Evolutionary conservation across 2,797 vertebrate species (phyloP), one percentile per base, ranked within the genome.

Genomic region (Chanos chanos): DNA sequence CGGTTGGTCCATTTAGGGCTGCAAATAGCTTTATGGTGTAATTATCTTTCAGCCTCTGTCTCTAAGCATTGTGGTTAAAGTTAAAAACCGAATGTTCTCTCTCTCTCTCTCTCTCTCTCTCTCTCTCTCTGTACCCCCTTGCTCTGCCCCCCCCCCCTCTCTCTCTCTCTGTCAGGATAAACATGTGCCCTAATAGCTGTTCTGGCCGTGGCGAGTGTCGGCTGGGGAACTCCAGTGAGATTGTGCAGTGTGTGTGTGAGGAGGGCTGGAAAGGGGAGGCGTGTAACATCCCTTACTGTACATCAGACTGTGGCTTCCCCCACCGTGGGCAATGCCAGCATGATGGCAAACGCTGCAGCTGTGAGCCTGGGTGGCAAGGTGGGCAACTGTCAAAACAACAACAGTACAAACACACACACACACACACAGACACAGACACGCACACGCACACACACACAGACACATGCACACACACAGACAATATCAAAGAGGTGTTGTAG

Each of bases 101-200:
- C 4, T 4, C 4, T n/a, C 3, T 39, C n/a, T 1, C 8, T 4
- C 22, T 10, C 5, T 24, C n/a, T 8, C n/a, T 34, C 41, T 8
- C 18, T 22, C 13, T 5, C 27, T 4, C 19, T 13, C 13, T 37
- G 12, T 30, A 4, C 25, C 19, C 27, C 19, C n/a, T 4, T 55
- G 24, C 40, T 3, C 40, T 15, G 15, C 7, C 30, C 1, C 15
- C 10, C 13, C 9, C 5, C 18, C 4, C 19, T 21, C 10, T 12
- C 5, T 6, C 16, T 5, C 9, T 22, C 10, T 1, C 13, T 70
- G 7, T 0, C 78, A 97, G 94, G 75, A 85, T 95, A 79, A 92
- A 94, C 22, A 82, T 89, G 13, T 99, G 96, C 73, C 94, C 94
- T 48, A 96, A 95, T 76, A 92, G 96, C 85, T 99, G 96, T 83